A percentile compares a stretch with the other conserved stretches of the same genome.
These are phyloP conservation scores for Vidua chalybeata DNA, from an alignment of 2,113 vertebrate species.

Conservation along the genomic window DNA sequence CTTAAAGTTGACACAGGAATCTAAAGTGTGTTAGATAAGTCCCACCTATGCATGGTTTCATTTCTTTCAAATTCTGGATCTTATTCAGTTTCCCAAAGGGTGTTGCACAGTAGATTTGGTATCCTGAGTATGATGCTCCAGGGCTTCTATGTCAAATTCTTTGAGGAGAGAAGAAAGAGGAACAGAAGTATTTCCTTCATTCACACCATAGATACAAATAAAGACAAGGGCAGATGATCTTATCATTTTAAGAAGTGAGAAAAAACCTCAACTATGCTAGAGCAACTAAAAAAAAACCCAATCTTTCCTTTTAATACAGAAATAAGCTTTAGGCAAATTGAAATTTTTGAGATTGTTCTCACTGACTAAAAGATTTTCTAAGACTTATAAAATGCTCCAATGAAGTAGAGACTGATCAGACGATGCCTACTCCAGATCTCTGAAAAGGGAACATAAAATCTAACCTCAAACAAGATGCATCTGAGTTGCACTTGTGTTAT, in stretches of 20 bases:
- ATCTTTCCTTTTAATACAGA: not conserved
- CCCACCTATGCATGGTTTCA: not conserved
- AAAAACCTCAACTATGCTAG: not conserved
- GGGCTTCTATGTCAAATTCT: constrained; percentile 6
- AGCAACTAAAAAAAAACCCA: not conserved
- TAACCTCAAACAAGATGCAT: not conserved
- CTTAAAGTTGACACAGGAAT: not conserved
- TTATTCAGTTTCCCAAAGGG: not conserved
- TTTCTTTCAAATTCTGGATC: not conserved
- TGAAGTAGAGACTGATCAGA: not conserved
- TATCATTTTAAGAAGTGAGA: constrained; percentile 29
- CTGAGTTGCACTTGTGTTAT: not conserved
- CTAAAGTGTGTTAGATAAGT: not conserved
- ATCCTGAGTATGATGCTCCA: not conserved
- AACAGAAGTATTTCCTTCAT: constrained; percentile 5
- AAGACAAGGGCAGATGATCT: constrained; percentile 23
- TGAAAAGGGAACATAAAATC: not conserved
- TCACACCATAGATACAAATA: not conserved
- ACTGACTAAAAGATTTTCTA: not conserved
- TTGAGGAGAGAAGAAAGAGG: constrained; percentile 20
- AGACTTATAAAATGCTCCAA: not conserved
- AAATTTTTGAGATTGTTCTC: not conserved
- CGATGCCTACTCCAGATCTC: not conserved
- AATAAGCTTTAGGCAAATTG: not conserved
- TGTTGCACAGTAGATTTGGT: not conserved